A percentile compares a stretch with the other conserved stretches of the same genome.
Evolutionary conservation across 2,888 invertebrate genomes (phyloP).

Genomic region (Tupiocoris notatus): DNA sequence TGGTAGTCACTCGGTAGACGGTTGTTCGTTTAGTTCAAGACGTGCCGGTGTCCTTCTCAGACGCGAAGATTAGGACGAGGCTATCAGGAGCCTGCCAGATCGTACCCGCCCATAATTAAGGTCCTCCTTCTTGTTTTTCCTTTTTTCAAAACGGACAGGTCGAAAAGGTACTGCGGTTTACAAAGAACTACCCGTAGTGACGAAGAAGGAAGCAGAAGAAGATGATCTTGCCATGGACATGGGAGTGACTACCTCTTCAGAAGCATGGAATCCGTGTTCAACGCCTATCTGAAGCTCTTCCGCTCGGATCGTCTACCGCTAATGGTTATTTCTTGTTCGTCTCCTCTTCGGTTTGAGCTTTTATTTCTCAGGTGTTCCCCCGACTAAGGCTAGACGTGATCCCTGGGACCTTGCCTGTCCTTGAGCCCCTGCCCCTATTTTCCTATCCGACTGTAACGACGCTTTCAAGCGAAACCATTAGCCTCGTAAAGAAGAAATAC

Average conservation of each 20-base stretch:
- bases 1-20: background rate
- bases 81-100: background rate
- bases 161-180: background rate
- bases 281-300: background rate
- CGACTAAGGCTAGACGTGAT: background rate
- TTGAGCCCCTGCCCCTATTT: background rate
- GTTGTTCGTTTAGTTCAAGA: background rate
- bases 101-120: background rate
- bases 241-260: background rate
- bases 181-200: background rate
- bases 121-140: background rate
- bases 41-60: slow-evolving; percentile 3
- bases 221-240: background rate
- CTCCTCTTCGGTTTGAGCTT: background rate
- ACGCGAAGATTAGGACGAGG: slow-evolving; percentile 5
- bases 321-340: background rate
- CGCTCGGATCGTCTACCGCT: background rate
- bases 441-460: no score
- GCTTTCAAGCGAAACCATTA: no score
- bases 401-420: background rate
- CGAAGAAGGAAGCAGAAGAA: background rate
- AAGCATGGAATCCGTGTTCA: background rate
- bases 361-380: background rate
- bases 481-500: no score
- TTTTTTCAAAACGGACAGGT: background rate